A percentile compares a stretch with the other conserved stretches of the same genome.
Evolutionary conservation across 2,113 vertebrate species (phyloP).

Genomic region (Oenanthe oenanthe): DNA sequence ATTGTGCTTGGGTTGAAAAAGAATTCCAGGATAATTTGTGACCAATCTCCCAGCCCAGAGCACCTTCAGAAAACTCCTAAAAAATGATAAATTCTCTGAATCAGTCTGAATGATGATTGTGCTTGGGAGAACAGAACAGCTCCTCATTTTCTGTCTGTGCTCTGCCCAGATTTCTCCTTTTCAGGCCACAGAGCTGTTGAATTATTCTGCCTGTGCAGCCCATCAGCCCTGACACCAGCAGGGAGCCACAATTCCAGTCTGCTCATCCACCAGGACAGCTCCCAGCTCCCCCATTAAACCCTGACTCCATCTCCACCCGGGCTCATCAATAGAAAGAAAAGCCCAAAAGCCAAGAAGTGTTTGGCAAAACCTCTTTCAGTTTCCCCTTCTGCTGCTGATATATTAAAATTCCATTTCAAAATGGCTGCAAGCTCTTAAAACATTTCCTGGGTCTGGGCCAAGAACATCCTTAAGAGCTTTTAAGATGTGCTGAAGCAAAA

Average conservation of each 20-base stretch:
- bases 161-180: background rate
- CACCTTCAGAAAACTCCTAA: too few relatives aligned
- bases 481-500: slow-evolving; percentile 15
- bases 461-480: slow-evolving; percentile 24
- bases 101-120: too few relatives aligned
- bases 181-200: fast-evolving
- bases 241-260: background rate
- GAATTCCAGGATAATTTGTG: too few relatives aligned
- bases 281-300: fast-evolving
- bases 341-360: background rate
- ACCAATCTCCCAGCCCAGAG: too few relatives aligned
- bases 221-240: fast-evolving
- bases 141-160: background rate
- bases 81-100: too few relatives aligned
- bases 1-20: too few relatives aligned
- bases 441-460: slow-evolving; percentile 4
- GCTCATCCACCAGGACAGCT: fast-evolving
- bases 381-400: background rate
- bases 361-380: background rate
- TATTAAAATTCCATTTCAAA: slow-evolving; percentile 18
- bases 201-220: background rate
- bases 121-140: too few relatives aligned
- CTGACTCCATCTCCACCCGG: background rate
- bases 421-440: slow-evolving; percentile 38
- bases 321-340: background rate